Percentiles rank a stretch among this genome's conserved stretches.
Conservation (phyloP, 2,888 invertebrate genomes). For the Aplocera efformata region DNA sequence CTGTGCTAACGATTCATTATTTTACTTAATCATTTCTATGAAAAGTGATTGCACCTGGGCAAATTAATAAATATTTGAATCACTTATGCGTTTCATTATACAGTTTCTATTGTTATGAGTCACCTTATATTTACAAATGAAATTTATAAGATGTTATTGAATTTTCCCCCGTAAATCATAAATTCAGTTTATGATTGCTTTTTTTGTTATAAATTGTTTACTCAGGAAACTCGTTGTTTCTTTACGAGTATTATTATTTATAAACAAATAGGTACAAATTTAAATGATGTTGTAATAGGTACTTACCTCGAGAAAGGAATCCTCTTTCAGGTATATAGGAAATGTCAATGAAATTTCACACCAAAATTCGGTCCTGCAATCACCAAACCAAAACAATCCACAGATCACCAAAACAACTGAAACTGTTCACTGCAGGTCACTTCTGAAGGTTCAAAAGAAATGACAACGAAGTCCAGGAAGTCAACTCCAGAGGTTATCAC, state of each 20-base stretch:
- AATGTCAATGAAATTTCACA: slow-evolving; percentile 23
- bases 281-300: background rate
- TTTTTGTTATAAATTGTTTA: no score
- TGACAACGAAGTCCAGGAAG: background rate
- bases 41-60: no score
- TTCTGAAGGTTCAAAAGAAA: slow-evolving; percentile 33
- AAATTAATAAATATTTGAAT: no score
- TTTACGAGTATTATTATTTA: no score
- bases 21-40: background rate
- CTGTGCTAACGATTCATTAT: slow-evolving; percentile 2
- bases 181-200: no score
- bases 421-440: slow-evolving; percentile 61
- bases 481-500: slow-evolving; percentile 21
- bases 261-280: no score
- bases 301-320: slow-evolving; percentile 10
- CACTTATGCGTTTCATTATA: no score
- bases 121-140: no score
- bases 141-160: no score
- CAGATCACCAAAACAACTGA: slow-evolving; percentile 50
- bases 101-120: no score
- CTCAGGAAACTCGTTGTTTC: no score
- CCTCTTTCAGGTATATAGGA: slow-evolving; percentile 16
- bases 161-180: no score
- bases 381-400: slow-evolving; percentile 58
- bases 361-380: slow-evolving; percentile 21